phyloP scores from a whole-genome alignment of 2,888 invertebrate genomes.

The Ophion ventricosus region DNA sequence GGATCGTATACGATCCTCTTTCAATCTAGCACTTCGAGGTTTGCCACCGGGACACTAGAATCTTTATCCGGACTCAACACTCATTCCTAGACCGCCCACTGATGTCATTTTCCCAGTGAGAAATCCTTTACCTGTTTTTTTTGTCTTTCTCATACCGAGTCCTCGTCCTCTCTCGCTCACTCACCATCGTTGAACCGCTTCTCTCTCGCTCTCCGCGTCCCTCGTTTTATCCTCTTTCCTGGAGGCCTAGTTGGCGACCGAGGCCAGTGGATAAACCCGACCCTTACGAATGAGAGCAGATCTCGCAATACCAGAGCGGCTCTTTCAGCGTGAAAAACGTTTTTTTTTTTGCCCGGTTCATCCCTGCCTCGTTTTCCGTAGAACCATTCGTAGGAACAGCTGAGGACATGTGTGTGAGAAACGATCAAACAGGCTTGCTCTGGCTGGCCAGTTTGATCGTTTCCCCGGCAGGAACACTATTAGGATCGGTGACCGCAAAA shows the following conservation, averaged over 20 bases:
- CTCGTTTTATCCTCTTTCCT: neutral
- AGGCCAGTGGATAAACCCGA: slow-evolving; percentile 24
- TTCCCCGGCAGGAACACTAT: no score
- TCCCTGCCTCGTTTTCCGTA: no score
- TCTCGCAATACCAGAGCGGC: slow-evolving; percentile 21
- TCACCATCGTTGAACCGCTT: neutral
- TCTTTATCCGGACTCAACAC: slow-evolving; percentile 47
- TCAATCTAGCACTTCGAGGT: slow-evolving; percentile 15
- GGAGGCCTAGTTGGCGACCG: slow-evolving; percentile 20
- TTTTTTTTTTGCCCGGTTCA: no score
- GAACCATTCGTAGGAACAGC: no score
- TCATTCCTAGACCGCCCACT: slow-evolving; percentile 1
- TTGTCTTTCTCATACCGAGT: neutral
- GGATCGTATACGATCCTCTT: neutral
- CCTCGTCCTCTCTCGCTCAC: no score
- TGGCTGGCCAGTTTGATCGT: no score
- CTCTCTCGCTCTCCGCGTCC: neutral
- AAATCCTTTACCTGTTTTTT: slow-evolving; percentile 8
- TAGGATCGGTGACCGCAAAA: neutral
- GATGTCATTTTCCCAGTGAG: neutral
- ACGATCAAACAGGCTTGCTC: no score
- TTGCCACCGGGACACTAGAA: slow-evolving; percentile 22
- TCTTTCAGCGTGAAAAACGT: no score
- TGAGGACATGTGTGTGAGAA: no score
- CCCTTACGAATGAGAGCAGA: slow-evolving; percentile 46